A percentile compares a stretch with the other conserved stretches of the same genome.
Evolutionary conservation across 2,797 vertebrate genomes (phyloP).

Genomic region (Botia kubotai): DNA sequence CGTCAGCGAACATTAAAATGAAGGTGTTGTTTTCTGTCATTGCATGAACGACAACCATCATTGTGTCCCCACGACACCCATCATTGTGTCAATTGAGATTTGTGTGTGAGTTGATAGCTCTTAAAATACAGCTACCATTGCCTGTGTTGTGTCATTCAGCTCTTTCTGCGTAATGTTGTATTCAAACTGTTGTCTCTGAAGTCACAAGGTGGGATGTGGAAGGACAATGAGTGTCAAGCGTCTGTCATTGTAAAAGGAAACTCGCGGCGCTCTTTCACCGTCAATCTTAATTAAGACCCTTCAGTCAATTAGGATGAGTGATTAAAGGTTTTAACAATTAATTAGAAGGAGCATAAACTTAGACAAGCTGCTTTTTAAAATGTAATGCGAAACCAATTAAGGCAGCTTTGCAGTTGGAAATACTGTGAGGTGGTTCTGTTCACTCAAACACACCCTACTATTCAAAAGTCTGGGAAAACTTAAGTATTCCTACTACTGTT

Average conservation of each 20-base stretch:
- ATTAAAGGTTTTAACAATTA: constrained; percentile 28
- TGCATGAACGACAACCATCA: not conserved
- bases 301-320: constrained; percentile 24
- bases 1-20: constrained; percentile 2
- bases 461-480: too few species aligned
- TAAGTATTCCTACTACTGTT: too few species aligned
- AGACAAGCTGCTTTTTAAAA: constrained; percentile 12
- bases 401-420: not conserved
- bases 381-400: constrained; percentile 19
- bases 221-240: not conserved
- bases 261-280: not conserved
- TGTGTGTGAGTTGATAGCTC: not conserved
- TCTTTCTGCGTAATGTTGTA: not conserved
- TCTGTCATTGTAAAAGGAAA: constrained; percentile 16
- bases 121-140: not conserved
- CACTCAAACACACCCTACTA: not conserved
- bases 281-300: constrained; percentile 19
- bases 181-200: not conserved
- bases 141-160: not conserved
- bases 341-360: constrained; percentile 28
- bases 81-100: not conserved
- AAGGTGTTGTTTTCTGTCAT: not conserved
- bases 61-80: not conserved
- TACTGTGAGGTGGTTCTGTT: not conserved
- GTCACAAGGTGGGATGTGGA: not conserved